These are phyloP conservation scores for Tachyglossus aculeatus DNA, from an alignment of 2,797 vertebrate species.

Conservation along the genomic window DNA sequence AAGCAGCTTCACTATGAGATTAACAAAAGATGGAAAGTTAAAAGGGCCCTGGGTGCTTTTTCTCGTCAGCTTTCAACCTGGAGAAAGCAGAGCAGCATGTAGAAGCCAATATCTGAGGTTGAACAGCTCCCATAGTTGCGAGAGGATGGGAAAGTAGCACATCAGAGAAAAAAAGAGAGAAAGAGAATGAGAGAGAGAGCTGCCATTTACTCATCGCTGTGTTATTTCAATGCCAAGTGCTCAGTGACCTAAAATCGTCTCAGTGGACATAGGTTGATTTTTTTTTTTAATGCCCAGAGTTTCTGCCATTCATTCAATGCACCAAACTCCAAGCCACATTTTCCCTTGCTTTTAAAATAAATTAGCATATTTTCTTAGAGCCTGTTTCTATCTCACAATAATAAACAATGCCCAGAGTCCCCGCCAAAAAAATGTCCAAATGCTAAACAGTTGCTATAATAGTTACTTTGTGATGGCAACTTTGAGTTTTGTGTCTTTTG, in stretches of 20 bases:
- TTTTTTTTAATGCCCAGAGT: constrained; percentile 32
- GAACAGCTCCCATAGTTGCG: too few species aligned
- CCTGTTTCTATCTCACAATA: constrained; percentile 79
- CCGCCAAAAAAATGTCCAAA: constrained; percentile 80
- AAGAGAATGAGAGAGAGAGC: neutral
- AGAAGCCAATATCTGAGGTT: too few species aligned
- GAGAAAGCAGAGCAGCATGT: neutral
- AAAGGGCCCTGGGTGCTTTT: too few species aligned
- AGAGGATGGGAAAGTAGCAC: too few species aligned
- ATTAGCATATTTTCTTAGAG: constrained; percentile 78
- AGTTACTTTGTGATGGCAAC: constrained; percentile 71
- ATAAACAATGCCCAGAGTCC: constrained; percentile 75
- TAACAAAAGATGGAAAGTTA: too few species aligned
- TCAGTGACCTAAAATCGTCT: constrained; percentile 26
- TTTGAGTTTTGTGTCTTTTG: constrained; percentile 69
- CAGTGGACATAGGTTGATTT: neutral
- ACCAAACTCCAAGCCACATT: constrained; percentile 64
- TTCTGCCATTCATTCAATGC: constrained; percentile 53
- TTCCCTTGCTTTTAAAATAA: constrained; percentile 66
- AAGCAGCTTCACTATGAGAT: too few species aligned
- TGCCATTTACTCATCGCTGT: neutral
- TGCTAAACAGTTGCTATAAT: constrained; percentile 75
- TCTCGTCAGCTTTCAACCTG: neutral
- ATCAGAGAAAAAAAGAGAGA: too few species aligned
- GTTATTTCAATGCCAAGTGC: neutral